Evolutionary conservation across 2,113 vertebrate species (phyloP), one percentile per base, ranked within the genome.

Genomic region (Otocyon megalotis): DNA sequence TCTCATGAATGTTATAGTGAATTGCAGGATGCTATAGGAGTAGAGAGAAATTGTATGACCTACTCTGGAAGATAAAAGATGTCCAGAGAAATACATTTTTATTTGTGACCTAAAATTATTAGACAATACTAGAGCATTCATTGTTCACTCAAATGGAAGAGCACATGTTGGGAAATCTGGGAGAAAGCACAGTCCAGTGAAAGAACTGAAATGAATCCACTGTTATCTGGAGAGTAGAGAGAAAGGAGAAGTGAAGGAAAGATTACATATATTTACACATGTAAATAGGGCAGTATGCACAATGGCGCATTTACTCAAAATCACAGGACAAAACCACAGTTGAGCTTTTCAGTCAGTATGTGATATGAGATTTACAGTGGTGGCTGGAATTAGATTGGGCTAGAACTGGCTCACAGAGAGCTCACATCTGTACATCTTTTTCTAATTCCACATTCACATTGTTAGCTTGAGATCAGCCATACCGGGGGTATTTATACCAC

Each of bases 401-500:
- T 15, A 48, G 15, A 16, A 30, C 8, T 32, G 35, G 17, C 9
- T 88, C 11, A n/a, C 8, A 43, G 15, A 15, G 4, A 0, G 12
- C 2, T 3, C 58, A 56, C 22, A 15, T 5, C 1, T 24, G 2
- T 19, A 37, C 17, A 35, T 9, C 1, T 65, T 19, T 62, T 83
- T 32, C 35, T 10, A 72, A 37, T 54, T 28, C 43, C 14, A n/a
- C 0, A 13, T 19, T 53, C 19, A 62, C 13, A 8, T 19, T 81
- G 26, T 17, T 24, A 89, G 4, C 10, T 35, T 58, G 50, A 72
- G 32, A 50, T 60, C 4, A 32, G 17, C 50, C 28, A 30, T 62
- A 10, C 32, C 3, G 1, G n/a, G 30, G n/a, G 2, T 56, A 48
- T 37, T 3, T 16, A 63, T 0, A 13, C 1, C 15, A 20, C 19